phyloP scores from a whole-genome alignment of 2,888 invertebrate genomes.

The Lepas anatifera region DNA sequence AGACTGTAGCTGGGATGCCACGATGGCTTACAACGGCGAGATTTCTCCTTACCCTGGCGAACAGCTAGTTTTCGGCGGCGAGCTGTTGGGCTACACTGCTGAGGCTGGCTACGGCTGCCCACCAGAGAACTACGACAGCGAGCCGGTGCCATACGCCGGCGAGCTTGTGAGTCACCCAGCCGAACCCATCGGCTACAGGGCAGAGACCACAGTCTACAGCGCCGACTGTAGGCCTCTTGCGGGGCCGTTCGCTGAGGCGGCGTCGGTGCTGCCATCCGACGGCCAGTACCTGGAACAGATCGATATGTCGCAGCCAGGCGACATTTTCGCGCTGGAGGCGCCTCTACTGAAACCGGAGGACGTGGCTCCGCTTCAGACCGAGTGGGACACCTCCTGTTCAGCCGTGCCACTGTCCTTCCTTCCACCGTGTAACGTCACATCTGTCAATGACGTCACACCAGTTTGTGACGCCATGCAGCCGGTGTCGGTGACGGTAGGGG shows the following conservation, averaged over 20 bases:
- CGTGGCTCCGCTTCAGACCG: neutral
- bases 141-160: neutral
- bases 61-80: too few relatives aligned
- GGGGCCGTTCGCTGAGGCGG: neutral
- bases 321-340: constrained; percentile 1
- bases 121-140: too few relatives aligned
- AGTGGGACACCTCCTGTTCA: neutral
- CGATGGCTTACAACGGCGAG: too few relatives aligned
- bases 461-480: neutral
- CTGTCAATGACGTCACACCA: neutral
- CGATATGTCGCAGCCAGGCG: constrained; percentile 3
- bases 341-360: neutral
- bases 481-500: neutral
- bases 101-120: too few relatives aligned
- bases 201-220: too few relatives aligned
- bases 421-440: too few relatives aligned
- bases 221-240: too few relatives aligned
- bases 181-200: too few relatives aligned
- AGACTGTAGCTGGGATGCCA: neutral
- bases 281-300: neutral
- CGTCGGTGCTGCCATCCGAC: neutral
- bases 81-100: too few relatives aligned
- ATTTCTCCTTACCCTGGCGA: too few relatives aligned
- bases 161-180: neutral
- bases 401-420: neutral